Evolutionary conservation across 2,113 vertebrate genomes (phyloP).

Genomic region (Platichthys flesus): DNA sequence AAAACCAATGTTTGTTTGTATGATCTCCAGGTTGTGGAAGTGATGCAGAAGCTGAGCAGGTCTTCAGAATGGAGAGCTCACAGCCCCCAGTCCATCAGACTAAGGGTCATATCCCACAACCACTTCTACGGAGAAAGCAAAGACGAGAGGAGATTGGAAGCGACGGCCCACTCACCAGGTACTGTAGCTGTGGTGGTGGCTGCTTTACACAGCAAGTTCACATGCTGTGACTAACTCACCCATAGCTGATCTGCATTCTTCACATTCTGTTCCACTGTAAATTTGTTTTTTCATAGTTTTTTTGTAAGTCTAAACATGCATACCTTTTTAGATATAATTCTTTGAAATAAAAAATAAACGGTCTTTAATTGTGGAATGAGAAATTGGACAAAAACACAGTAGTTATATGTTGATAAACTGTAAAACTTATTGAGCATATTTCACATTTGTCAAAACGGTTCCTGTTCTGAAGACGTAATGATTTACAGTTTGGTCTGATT

Average conservation of each 20-base stretch:
- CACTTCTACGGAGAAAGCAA: slow-evolving; percentile 83
- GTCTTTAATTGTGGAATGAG: no score
- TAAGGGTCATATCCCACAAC: slow-evolving; percentile 77
- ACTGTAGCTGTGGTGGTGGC: slow-evolving; percentile 45
- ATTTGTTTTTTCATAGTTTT: background rate
- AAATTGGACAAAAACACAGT: no score
- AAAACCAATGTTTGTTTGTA: background rate
- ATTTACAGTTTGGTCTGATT: no score
- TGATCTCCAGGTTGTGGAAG: slow-evolving; percentile 87
- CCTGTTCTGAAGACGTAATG: no score
- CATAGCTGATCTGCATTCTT: background rate
- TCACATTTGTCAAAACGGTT: no score
- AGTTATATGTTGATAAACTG: no score
- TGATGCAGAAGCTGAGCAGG: slow-evolving; percentile 90
- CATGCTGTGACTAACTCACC: slow-evolving; percentile 10
- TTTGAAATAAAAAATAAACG: no score
- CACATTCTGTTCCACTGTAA: background rate
- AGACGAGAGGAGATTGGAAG: slow-evolving; percentile 83
- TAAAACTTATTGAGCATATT: no score
- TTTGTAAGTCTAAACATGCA: background rate
- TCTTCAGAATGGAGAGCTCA: slow-evolving; percentile 88
- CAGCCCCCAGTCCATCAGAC: slow-evolving; percentile 80
- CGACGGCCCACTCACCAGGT: slow-evolving; percentile 89
- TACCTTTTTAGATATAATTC: background rate
- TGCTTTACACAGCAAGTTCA: background rate